Evolutionary conservation across 2,113 vertebrate genomes (phyloP), one percentile per base, ranked within the genome.

Genomic region (Brachyhypopomus gauderio): DNA sequence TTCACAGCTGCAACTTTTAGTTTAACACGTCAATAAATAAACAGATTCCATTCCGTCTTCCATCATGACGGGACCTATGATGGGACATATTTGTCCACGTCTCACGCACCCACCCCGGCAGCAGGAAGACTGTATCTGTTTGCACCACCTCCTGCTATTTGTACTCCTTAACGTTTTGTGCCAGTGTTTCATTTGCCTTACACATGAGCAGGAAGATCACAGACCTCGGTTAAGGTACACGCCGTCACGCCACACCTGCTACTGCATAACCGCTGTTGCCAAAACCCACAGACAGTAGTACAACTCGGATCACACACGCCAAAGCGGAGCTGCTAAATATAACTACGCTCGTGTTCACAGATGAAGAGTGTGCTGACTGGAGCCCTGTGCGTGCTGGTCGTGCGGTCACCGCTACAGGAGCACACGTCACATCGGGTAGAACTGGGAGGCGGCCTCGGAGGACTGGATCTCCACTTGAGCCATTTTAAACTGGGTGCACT

Each of bases 381-480:
- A 16, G 19, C 69, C 60, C 23, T 72, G 58, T 64, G 52, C 60
- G 23, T 70, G 55, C 63, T 23, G 55, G 64, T 41, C 20, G 72
- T 81, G 66, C 25, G 36, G 22, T n/a, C 41, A 48, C 60, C 67
- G 22, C 72, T 41, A 41, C 25, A 60, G 11, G 45, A 72, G 74
- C 56, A 72, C 20, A 48, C 63, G 89, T 98, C 94, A 99, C 91
- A 99, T 96, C 89, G 98, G 97, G 89, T 99, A 99, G 91, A 99
- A 99, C 72, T 99, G 98, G 19, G 98, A 99, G 1, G 97, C 97
- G 0, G 98, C 98, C 90, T 99, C 98, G 0, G 98, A 99, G 0
- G 97, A 98, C 93, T 99, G 98, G 89, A 99, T 98, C 90, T 99
- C 98, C 92, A 99, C 97, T 92, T 99, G 98, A 80, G 98, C 98